Evolutionary conservation across 1,140 invertebrate genomes (phyloP), one percentile per base, ranked within the genome.

Genomic region (Neodiprion virginianus): DNA sequence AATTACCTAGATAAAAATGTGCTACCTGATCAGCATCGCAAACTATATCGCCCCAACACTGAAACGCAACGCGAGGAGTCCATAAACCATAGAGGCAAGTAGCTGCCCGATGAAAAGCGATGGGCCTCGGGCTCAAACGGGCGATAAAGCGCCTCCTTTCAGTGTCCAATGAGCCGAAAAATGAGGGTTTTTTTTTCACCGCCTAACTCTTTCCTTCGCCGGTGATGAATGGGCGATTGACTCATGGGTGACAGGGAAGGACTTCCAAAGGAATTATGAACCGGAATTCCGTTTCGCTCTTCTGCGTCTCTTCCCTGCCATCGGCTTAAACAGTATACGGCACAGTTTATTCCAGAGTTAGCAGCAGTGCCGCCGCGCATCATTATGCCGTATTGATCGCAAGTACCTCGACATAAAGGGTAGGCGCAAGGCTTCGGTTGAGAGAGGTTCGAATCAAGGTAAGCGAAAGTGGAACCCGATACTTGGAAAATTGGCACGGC

Each of bases 61-160:
- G 4, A 61, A 61, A 61, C 53, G 2, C 5, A 40, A 40, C 5
- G 28, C 28, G 28, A 40, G 28, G 28, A 61, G 11, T 61, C 53
- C n/a, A 61, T 61, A 61, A 17, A 14, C 53, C 53, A 61, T 61
- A 61, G 53, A 61, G 8, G 53, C n/a, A 17, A 61, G 53, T 61
- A 17, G 53, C 53, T 61, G 53, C n/a, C 11, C 53, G 8, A 12
- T 61, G n/a, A 61, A 61, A 61, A 61, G n/a, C 11, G n/a, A 12
- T 7, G 53, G 53, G 53, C 53, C n/a, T 61, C n/a, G 53, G 28
- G 28, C 28, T 40, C 28, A 61, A 61, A 12, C 11, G 53, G 53
- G 53, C 53, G 53, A 61, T 61, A 61, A 61, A 61, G 53, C n/a
- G n/a, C 11, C 53, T 61, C 53, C 53, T 61, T 61, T 61, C n/a